A percentile compares a stretch with the other conserved stretches of the same genome.
These are phyloP conservation scores for Corythucha ciliata DNA, from an alignment of 2,888 invertebrate genomes.

Conservation along the genomic window DNA sequence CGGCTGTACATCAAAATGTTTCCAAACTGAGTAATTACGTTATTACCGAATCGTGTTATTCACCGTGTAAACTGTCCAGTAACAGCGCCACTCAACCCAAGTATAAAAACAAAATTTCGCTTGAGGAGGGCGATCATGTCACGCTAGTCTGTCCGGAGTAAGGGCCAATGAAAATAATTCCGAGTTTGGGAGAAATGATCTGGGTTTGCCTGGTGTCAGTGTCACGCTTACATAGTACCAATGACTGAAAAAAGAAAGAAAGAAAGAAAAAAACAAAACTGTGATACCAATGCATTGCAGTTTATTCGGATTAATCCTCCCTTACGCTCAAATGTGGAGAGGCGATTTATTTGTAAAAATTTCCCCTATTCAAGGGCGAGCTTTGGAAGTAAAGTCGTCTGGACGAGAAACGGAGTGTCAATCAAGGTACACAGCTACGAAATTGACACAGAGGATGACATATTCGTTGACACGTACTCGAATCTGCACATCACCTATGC, in stretches of 20 bases:
- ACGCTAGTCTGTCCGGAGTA: slow-evolving; percentile 50
- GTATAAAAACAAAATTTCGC: slow-evolving; percentile 45
- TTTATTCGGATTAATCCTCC: too few relatives aligned
- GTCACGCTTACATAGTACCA: too few relatives aligned
- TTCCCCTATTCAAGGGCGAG: slow-evolving; percentile 40
- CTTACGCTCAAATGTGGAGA: too few relatives aligned
- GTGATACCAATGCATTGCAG: too few relatives aligned
- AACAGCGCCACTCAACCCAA: slow-evolving; percentile 43
- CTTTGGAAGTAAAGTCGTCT: slow-evolving; percentile 45
- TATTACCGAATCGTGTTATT: slow-evolving; percentile 41
- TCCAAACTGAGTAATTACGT: slow-evolving; percentile 43
- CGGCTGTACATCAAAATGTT: neutral
- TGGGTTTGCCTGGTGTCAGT: too few relatives aligned
- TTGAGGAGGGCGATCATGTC: slow-evolving; percentile 48
- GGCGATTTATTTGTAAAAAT: neutral
- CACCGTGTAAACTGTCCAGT: slow-evolving; percentile 41
- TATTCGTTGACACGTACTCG: slow-evolving; percentile 49
- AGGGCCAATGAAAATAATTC: slow-evolving; percentile 21
- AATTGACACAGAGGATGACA: slow-evolving; percentile 38
- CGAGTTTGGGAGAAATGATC: too few relatives aligned
- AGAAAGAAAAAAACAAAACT: neutral
- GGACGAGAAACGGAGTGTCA: slow-evolving; percentile 47
- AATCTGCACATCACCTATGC: slow-evolving; percentile 49
- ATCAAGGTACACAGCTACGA: slow-evolving; percentile 39
- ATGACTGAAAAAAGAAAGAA: neutral